A percentile compares a stretch with the other conserved stretches of the same genome.
Conservation (phyloP, 2,797 vertebrate genomes). For the Channa striata region DNA sequence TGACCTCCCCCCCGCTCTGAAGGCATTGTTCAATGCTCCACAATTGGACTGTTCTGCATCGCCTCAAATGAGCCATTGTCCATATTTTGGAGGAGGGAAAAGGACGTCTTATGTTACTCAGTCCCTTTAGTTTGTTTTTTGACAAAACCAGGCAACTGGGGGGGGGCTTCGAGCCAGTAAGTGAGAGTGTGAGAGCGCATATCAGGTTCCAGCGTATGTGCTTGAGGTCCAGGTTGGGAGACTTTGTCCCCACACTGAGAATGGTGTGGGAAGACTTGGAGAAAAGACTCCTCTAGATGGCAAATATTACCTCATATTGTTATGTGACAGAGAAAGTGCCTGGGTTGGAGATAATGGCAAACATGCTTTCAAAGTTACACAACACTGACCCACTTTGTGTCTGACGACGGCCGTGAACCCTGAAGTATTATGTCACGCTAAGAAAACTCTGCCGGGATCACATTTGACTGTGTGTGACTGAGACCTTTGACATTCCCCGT, state of each 20-base stretch:
- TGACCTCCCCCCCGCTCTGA: constrained; percentile 28
- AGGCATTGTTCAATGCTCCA: constrained; percentile 47
- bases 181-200: constrained; percentile 18
- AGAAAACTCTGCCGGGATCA: constrained; percentile 19
- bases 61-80: constrained; percentile 58
- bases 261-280: neutral
- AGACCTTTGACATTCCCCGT: constrained; percentile 15
- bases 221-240: neutral
- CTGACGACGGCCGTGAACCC: constrained; percentile 13
- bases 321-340: constrained; percentile 5
- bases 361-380: constrained; percentile 42
- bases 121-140: constrained; percentile 42
- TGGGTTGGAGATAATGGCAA: constrained; percentile 34
- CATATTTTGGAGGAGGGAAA: constrained; percentile 3
- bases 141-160: constrained; percentile 41
- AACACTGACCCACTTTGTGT: constrained; percentile 44
- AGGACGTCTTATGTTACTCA: constrained; percentile 49
- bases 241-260: neutral
- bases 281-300: constrained; percentile 20
- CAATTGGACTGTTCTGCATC: constrained; percentile 48
- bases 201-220: constrained; percentile 2
- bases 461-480: neutral
- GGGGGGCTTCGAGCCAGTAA: neutral
- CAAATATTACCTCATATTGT: constrained; percentile 41
- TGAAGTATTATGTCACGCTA: constrained; percentile 35